Evolutionary conservation across 30 jellyfish, hydroid and myxozoan genomes (phyloP), one percentile per base, ranked within the genome.

Genomic region (Catostylus mosaicus): DNA sequence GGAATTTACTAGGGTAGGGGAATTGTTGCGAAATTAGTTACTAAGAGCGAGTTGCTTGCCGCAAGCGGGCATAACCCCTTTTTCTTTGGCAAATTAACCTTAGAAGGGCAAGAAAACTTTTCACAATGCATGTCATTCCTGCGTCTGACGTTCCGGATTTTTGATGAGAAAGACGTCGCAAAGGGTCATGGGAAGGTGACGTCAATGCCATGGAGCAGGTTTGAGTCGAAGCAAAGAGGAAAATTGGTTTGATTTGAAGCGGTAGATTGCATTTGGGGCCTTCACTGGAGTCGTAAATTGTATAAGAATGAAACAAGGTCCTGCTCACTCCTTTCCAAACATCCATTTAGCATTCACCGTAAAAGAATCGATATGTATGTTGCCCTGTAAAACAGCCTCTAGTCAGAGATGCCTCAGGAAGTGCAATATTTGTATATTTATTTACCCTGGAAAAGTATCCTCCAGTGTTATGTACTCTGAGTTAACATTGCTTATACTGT

Each of bases 391-490:
- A 48, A 48, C 24, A 9, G 20, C 14, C 63, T 48, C 11, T 48
- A 48, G 23, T 48, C 24, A 48, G 11, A 48, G 24, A 48, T 9
- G 23, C 11, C 20, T 27, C 11, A 16, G 20, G 23, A 4, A 6
- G 20, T 9, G 24, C 14, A 3, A 48, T 4, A 16, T 27, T 9
- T 48, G 4, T 48, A 48, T 2, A 8, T 2, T 62, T 19, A 47
- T 83, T 18, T 51, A 80, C 90, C 90, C 90, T 0, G 83, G 83
- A 66, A 80, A 47, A 14, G 90, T 80, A 34, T 80, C 90, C 51
- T 80, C 90, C 76, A 80, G 54, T 5, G 90, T 80, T 1, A 80
- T 66, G 32, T 80, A 80, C 30, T 50, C 78, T 43, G 19, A 24
- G 26, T 33, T 80, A 3, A 31, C 67, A 3, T 43, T 9, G 77